These are phyloP conservation scores for Ceyx cyanopectus DNA, from an alignment of 2,113 vertebrate genomes.

Conservation along the genomic window DNA sequence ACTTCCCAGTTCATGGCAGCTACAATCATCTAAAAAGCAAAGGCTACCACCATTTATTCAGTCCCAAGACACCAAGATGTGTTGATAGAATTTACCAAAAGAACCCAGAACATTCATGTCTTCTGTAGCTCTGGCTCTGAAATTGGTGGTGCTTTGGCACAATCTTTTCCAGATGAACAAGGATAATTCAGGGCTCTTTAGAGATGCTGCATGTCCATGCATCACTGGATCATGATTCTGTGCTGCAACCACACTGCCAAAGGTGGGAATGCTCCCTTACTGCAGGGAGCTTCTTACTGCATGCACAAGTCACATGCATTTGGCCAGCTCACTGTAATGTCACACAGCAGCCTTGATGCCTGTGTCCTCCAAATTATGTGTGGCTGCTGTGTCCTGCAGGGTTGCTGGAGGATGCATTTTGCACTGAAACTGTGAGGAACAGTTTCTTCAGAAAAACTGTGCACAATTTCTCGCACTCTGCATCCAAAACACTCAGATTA, in stretches of 20 bases:
- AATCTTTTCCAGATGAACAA: neutral
- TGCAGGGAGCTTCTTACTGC: neutral
- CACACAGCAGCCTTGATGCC: neutral
- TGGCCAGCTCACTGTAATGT: neutral
- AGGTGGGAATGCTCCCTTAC: neutral
- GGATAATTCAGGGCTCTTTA: neutral
- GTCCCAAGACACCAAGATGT: neutral
- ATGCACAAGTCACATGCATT: rapidly evolving
- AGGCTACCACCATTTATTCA: neutral
- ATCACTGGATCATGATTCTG: neutral
- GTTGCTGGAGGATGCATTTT: neutral
- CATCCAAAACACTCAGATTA: neutral
- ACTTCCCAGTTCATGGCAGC: neutral
- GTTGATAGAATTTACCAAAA: neutral
- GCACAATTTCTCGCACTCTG: neutral
- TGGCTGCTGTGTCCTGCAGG: neutral
- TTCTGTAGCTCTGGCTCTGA: neutral
- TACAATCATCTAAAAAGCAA: neutral
- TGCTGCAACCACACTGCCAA: neutral
- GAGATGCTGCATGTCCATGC: neutral
- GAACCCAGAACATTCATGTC: neutral
- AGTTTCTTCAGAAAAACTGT: neutral
- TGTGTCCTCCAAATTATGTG: neutral
- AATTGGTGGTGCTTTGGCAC: neutral
- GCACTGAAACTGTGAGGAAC: neutral